Percentiles rank a stretch among this genome's conserved stretches.
phyloP scores from a whole-genome alignment of 1,140 invertebrate genomes.

The Drosophila subpulchrella region DNA sequence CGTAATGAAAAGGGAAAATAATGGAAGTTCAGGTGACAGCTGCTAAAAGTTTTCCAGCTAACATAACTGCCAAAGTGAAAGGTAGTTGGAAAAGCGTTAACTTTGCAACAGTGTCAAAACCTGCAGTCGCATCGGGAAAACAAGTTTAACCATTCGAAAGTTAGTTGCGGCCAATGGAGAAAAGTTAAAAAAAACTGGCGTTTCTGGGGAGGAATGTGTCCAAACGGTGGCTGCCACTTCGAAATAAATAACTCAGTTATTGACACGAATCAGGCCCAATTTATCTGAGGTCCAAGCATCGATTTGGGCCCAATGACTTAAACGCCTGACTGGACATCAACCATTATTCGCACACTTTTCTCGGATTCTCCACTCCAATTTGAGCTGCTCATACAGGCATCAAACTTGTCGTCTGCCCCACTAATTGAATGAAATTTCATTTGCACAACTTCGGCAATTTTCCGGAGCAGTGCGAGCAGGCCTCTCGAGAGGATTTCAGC shows the following conservation, averaged over 20 bases:
- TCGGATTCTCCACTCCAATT: background rate
- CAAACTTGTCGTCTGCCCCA: conserved; percentile 33
- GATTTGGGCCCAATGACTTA: too few relatives aligned
- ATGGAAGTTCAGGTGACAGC: conserved; percentile 25
- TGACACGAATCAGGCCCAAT: too few relatives aligned
- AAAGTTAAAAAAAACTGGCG: background rate
- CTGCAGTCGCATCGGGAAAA: conserved; percentile 28
- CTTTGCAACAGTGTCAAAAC: conserved; percentile 51
- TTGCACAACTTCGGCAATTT: conserved; percentile 30
- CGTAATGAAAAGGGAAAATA: conserved; percentile 1
- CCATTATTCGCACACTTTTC: background rate
- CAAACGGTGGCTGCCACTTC: too few relatives aligned
- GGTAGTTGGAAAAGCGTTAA: conserved; percentile 17
- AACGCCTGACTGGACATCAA: background rate
- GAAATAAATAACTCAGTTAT: too few relatives aligned
- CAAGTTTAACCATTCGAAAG: conserved; percentile 37
- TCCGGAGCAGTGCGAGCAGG: background rate
- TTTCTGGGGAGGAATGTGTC: background rate
- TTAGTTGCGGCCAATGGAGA: conserved; percentile 9
- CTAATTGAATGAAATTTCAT: conserved; percentile 50
- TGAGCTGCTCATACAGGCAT: conserved; percentile 24
- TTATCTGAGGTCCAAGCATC: too few relatives aligned
- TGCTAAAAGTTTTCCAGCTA: conserved; percentile 30
- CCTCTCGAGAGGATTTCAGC: conserved; percentile 1
- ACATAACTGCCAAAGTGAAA: conserved; percentile 14